These are phyloP conservation scores for Fistularia commersonii DNA, from an alignment of 2,797 vertebrate genomes.

Conservation along the genomic window DNA sequence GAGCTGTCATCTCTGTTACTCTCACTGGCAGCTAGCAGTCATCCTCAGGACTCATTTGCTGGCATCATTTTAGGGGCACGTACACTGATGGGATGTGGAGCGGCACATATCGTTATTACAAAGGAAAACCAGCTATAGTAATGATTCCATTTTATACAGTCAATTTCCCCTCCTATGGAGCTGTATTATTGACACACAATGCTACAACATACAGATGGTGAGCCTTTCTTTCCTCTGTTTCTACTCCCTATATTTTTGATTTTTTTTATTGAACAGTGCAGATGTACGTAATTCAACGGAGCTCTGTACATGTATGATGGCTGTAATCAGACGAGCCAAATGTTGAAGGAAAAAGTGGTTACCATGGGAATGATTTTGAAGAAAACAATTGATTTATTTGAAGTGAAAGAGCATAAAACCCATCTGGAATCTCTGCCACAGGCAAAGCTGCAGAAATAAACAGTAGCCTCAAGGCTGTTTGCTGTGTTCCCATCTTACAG, in stretches of 20 bases:
- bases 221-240: conserved; percentile 25
- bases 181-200: conserved; percentile 63
- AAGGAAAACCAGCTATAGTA: conserved; percentile 70
- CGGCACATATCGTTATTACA: conserved; percentile 74
- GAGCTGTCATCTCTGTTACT: conserved; percentile 54
- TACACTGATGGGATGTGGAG: conserved; percentile 68
- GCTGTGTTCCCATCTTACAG: conserved; percentile 37
- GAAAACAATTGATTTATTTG: conserved; percentile 48
- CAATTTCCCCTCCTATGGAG: conserved; percentile 74
- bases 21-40: conserved; percentile 60
- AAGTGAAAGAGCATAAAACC: conserved; percentile 47
- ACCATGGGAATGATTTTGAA: conserved; percentile 51
- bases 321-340: conserved; percentile 31
- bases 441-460: conserved; percentile 65
- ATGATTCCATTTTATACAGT: conserved; percentile 76
- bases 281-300: conserved; percentile 34
- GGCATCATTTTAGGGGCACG: conserved; percentile 60
- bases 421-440: conserved; percentile 58
- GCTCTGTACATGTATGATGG: conserved; percentile 5
- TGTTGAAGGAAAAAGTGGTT: conserved; percentile 19
- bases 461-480: conserved; percentile 60
- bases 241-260: conserved; percentile 17
- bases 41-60: conserved; percentile 76
- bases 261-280: conserved; percentile 24
- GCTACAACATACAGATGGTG: conserved; percentile 43